Evolutionary conservation across 2,113 vertebrate species (phyloP).

Genomic region (Poicephalus gulielmi): DNA sequence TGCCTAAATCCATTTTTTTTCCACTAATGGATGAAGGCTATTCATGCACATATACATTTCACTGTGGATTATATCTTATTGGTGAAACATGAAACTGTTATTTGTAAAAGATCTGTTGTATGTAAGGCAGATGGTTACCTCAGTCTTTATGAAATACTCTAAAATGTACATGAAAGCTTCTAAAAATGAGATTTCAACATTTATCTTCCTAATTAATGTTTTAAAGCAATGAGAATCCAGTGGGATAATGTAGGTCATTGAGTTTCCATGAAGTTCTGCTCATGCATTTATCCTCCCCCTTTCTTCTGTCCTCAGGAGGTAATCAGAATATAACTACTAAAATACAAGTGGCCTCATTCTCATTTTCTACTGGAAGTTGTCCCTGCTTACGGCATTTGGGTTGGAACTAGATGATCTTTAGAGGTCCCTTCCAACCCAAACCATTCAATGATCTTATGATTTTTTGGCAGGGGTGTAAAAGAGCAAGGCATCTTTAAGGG

Average conservation of each 20-base stretch:
- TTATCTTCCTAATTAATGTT: slow-evolving; percentile 30
- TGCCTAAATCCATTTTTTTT: slow-evolving; percentile 11
- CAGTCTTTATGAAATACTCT: slow-evolving; percentile 14
- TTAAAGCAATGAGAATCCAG: background rate
- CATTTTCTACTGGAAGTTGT: background rate
- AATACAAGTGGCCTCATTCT: background rate
- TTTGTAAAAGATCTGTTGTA: background rate
- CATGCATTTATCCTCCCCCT: background rate
- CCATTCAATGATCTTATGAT: background rate
- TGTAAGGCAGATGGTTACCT: background rate
- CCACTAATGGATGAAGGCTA: background rate
- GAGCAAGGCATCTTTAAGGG: background rate
- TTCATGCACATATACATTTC: background rate
- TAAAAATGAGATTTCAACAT: background rate
- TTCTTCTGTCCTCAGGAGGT: background rate
- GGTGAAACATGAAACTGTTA: background rate
- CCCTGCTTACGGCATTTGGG: background rate
- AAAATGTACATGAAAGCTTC: background rate
- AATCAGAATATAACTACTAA: background rate
- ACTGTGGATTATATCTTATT: slow-evolving; percentile 1
- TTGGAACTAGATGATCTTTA: background rate
- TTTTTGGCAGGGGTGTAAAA: background rate
- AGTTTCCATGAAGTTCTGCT: background rate
- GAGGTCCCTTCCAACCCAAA: background rate
- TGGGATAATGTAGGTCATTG: background rate